Conservation (phyloP, 2,113 vertebrate genomes). For the Tiliqua scincoides region DNA sequence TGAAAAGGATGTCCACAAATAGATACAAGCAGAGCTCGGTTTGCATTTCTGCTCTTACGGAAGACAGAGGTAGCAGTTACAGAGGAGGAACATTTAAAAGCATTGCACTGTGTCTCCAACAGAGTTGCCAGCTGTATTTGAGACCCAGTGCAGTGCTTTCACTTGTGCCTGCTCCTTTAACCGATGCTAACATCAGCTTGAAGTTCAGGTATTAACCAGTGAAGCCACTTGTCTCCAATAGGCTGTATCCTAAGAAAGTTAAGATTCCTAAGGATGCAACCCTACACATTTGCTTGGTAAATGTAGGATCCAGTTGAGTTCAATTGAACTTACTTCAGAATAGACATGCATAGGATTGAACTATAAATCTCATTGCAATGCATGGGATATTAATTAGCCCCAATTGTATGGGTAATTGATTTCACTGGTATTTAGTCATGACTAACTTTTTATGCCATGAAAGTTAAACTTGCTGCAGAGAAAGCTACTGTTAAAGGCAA, state of each 20-base stretch:
- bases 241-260: too few species aligned
- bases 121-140: neutral
- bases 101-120: neutral
- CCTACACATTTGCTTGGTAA: too few species aligned
- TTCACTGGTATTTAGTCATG: too few species aligned
- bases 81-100: neutral
- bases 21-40: conserved; percentile 29
- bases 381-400: too few species aligned
- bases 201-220: neutral
- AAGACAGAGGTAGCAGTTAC: conserved; percentile 31
- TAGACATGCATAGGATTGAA: too few species aligned
- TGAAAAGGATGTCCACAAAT: conserved; percentile 36
- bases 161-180: neutral
- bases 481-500: neutral
- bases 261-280: too few species aligned
- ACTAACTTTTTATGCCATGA: too few species aligned
- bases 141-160: neutral
- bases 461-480: neutral
- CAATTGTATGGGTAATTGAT: too few species aligned
- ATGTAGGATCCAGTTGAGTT: too few species aligned
- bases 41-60: conserved; percentile 37
- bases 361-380: too few species aligned
- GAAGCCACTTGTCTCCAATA: neutral
- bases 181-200: neutral
- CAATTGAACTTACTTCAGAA: too few species aligned